Base-by-base conservation (phyloP, 2,888 invertebrate genomes). In the Cinara cedri region DNA sequence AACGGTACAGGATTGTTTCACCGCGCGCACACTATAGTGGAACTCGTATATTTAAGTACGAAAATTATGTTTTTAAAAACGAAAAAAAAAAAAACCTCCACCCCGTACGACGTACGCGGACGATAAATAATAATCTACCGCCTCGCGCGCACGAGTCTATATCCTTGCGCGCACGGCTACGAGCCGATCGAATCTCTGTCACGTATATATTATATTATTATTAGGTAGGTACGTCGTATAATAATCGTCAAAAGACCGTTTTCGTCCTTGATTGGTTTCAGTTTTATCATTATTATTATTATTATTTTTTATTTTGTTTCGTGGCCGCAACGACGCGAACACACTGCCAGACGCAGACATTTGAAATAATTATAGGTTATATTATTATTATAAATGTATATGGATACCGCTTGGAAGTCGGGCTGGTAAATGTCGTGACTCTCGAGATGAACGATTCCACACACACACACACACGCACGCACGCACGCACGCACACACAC, bases 181-280 rank as follows among this genome's bases (percentile, higher is more conserved):
- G 44, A 44, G 42, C 66, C 76, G 76, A 78, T 78, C 42, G 49
- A 55, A 78, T 78, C 76, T 78, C 76, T 70, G 76, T 78, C 76
- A 78, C 76, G 76, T 78, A 46, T 46, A 34, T 3, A 34, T 34
- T 3, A 6, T 34, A 34, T n/a, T n/a, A n/a, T n/a, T n/a, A n/a
- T n/a, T 3, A 34, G 34, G 34, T 34, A 34, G 34, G 34, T 34
- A 34, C 34, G 3, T 34, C 34, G 3, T 34, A n/a, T n/a, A n/a
- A n/a, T n/a, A 78, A 78, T 60, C 68, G 76, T 78, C 76, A 68
- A 42, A 63, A 78, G 68, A 78, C 76, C 65, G 76, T 78, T 68
- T 68, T 78, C 68, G 68, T 78, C 68, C 68, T 78, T 78, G 76
- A 78, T 78, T 68, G 76, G 76, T 68, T 78, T 78, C 76, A 46